Percentiles rank a stretch among this genome's conserved stretches.
Evolutionary conservation across 2,888 invertebrate genomes (phyloP).

Genomic region (Cerastis rubricosa): DNA sequence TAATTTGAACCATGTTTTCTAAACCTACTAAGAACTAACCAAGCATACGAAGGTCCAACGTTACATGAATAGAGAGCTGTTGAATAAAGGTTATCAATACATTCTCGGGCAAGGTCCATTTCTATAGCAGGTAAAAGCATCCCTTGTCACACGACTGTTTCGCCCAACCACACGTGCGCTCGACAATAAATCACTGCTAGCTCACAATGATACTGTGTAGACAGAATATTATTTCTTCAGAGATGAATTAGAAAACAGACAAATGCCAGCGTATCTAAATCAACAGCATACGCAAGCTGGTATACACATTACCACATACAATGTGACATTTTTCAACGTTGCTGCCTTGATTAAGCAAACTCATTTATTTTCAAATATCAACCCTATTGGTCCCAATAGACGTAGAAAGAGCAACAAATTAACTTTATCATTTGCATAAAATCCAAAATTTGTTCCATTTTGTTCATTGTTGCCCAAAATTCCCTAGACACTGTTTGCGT

Average conservation of each 20-base stretch:
- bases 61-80: conserved; percentile 79
- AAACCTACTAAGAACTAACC: conserved; percentile 73
- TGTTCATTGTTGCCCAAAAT: conserved; percentile 31
- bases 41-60: conserved; percentile 76
- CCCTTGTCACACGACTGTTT: conserved; percentile 82
- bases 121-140: conserved; percentile 86
- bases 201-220: conserved; percentile 71
- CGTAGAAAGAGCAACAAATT: conserved; percentile 50
- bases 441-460: conserved; percentile 46
- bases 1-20: conserved; percentile 64
- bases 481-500: conserved; percentile 34
- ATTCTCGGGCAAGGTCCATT: conserved; percentile 74
- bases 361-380: conserved; percentile 48
- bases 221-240: conserved; percentile 56
- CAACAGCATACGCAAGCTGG: neutral
- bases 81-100: conserved; percentile 84
- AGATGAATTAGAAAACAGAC: conserved; percentile 38
- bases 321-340: conserved; percentile 3
- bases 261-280: conserved; percentile 10
- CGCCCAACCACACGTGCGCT: conserved; percentile 82
- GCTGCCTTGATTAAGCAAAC: conserved; percentile 31
- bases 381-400: conserved; percentile 42
- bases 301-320: neutral
- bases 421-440: conserved; percentile 51
- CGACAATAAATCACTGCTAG: conserved; percentile 83